phyloP scores from a whole-genome alignment of 2,113 vertebrate species.

The Indicator maculatus region DNA sequence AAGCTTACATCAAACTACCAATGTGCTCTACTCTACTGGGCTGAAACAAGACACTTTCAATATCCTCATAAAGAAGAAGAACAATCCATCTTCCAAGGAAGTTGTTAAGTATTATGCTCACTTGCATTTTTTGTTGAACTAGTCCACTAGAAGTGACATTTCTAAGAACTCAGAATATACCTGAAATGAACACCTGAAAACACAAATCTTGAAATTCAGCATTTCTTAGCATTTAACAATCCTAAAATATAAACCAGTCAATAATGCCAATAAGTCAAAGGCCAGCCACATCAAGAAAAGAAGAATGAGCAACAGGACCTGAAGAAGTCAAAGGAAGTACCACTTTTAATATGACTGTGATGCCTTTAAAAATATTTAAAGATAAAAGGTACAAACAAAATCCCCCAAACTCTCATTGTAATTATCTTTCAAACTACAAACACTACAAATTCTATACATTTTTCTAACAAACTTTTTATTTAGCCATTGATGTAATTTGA shows the following conservation, averaged over 20 bases:
- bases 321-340: background rate
- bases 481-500: constrained; percentile 62
- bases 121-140: background rate
- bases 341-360: background rate
- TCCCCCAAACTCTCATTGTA: background rate
- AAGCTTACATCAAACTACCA: background rate
- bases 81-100: background rate
- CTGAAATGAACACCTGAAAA: background rate
- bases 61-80: background rate
- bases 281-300: background rate
- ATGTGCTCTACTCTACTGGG: background rate
- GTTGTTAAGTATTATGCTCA: background rate
- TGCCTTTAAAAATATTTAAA: background rate
- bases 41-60: too few relatives aligned
- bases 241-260: background rate
- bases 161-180: background rate
- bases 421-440: constrained; percentile 49
- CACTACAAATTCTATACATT: constrained; percentile 6
- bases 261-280: background rate
- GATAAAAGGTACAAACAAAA: too few relatives aligned
- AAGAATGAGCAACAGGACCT: background rate
- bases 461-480: constrained; percentile 59
- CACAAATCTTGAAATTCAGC: background rate
- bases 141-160: background rate
- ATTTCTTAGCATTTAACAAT: background rate